phyloP scores from a whole-genome alignment of 2,113 vertebrate species.

The Rhegmatorhina hoffmannsi region DNA sequence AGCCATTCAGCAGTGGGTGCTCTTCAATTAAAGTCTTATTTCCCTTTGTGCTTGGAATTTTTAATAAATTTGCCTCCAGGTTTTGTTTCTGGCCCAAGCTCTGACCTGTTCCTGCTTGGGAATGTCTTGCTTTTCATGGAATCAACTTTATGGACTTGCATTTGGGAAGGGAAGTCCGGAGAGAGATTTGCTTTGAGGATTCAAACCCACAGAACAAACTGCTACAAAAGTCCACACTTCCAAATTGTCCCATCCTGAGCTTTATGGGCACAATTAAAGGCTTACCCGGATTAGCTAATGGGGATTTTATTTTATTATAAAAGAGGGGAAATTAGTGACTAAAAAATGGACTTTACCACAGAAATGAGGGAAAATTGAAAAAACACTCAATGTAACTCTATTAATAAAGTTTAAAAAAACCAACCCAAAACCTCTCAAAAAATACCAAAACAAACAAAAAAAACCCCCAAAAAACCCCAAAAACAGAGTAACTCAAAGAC shows the following conservation, averaged over 20 bases:
- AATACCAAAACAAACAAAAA: neutral
- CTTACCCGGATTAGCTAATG: neutral
- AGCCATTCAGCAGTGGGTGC: neutral
- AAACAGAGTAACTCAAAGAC: neutral
- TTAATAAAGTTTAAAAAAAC: neutral
- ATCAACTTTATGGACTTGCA: neutral
- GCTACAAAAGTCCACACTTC: constrained; percentile 9
- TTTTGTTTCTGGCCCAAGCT: neutral
- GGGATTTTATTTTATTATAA: neutral
- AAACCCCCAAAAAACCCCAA: too few relatives aligned
- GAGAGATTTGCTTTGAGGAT: constrained; percentile 11
- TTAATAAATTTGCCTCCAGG: neutral
- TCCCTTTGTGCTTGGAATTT: neutral
- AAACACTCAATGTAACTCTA: neutral
- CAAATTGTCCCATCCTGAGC: neutral
- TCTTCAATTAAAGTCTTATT: neutral
- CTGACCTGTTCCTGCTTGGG: neutral
- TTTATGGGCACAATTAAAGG: constrained; percentile 23
- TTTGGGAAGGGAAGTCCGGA: neutral
- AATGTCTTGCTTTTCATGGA: neutral
- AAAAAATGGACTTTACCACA: neutral
- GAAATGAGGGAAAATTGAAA: neutral
- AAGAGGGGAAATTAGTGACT: neutral
- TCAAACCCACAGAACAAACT: constrained; percentile 38
- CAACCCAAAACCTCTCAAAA: too few relatives aligned